Conservation (phyloP, 2,797 vertebrate genomes). For the Sphaeramia orbicularis region DNA sequence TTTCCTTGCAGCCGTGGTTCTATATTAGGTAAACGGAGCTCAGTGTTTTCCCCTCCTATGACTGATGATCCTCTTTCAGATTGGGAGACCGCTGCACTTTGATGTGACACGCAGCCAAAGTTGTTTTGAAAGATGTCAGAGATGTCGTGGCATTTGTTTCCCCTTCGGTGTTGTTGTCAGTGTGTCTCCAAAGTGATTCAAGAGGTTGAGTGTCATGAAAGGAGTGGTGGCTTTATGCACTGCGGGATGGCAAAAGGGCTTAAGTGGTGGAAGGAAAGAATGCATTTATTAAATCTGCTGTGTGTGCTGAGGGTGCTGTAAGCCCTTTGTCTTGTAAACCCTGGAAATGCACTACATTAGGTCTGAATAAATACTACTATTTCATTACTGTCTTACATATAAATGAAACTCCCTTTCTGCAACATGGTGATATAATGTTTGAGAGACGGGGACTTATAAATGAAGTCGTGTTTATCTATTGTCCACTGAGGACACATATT, state of each 20-base stretch:
- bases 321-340: not conserved
- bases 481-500: no score
- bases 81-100: slow-evolving; percentile 12
- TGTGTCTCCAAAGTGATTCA: slow-evolving; percentile 22
- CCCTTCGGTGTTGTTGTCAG: slow-evolving; percentile 3
- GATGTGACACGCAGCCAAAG: slow-evolving; percentile 19
- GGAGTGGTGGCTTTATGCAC: slow-evolving; percentile 1
- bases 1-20: slow-evolving; percentile 8
- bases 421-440: no score
- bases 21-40: slow-evolving; percentile 6
- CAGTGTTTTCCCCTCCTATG: slow-evolving; percentile 3
- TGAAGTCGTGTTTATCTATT: no score
- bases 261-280: not conserved
- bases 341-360: not conserved
- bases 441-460: no score
- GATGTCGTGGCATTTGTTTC: slow-evolving; percentile 14
- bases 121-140: slow-evolving; percentile 27
- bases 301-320: not conserved
- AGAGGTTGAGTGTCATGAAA: slow-evolving; percentile 13
- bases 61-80: slow-evolving; percentile 35
- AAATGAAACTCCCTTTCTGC: no score
- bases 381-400: not conserved
- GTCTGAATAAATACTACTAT: not conserved
- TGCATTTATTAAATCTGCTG: not conserved
- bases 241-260: slow-evolving; percentile 4